Evolutionary conservation across 1,140 invertebrate genomes (phyloP), one percentile per base, ranked within the genome.

Genomic region (Heliconius nattereri): DNA sequence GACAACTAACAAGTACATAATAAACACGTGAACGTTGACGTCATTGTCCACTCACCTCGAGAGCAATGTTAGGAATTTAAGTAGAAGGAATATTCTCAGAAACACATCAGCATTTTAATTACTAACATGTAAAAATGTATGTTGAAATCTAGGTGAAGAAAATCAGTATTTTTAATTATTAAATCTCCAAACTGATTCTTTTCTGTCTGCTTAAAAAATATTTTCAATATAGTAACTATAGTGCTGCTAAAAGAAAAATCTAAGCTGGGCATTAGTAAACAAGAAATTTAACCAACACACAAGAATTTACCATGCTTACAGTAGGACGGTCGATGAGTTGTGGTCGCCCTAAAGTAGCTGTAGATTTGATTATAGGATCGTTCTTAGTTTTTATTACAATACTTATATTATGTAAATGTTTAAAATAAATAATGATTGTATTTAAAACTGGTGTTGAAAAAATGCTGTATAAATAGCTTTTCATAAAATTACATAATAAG

Each of bases 11-110:
- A 76, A 20, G 19, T 57, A 9, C 23, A 66, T 66, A 29, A 66
- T 29, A 49, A 71, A 26, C 54, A 75, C 74, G 54, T 75, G 26
- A 75, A 40, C 19, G 2, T 29, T 76, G 75, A 76, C 60, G 75
- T 71, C 75, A 66, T 66, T 29, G 23, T 66, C 23, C 7, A 13
- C 23, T 66, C 23, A 35, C 32, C 7, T 35, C 32, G 23, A 66
- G 23, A 23, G 23, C 8, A 57, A 2, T 57, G 20, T 23, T 26
- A 29, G 60, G 60, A 29, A 66, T 16, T 66, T 16, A 66, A 13
- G 60, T 29, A 26, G 2, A 57, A 23, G 20, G 20, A 57, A 23
- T 57, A 57, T 57, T 57, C 54, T 57, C 8, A 57, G 54, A 23
- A 57, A 23, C 54, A 23, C n/a, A 23, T 57, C 8, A 57, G 20